A percentile compares a stretch with the other conserved stretches of the same genome.
Conservation (phyloP, 2,888 invertebrate genomes). For the Caradrina clavipalpis region DNA sequence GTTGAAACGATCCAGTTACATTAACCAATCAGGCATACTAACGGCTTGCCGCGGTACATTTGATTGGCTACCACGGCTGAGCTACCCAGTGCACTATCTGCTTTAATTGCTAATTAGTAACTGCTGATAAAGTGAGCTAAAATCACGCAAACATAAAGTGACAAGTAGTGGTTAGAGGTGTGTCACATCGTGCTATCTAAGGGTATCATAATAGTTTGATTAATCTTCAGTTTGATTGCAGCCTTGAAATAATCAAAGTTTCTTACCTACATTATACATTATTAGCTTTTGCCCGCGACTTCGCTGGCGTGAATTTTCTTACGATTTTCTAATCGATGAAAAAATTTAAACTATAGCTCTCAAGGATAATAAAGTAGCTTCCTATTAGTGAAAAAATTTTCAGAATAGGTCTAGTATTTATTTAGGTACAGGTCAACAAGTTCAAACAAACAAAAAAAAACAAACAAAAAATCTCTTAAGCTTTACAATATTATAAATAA, state of each 20-base stretch:
- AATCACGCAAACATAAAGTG: conserved; percentile 67
- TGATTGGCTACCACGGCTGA: conserved; percentile 28
- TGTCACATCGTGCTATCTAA: conserved; percentile 56
- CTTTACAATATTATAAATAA: no score
- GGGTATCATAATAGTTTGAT: conserved; percentile 19
- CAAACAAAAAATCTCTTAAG: no score
- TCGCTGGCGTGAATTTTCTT: no score
- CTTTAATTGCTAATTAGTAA: conserved; percentile 53
- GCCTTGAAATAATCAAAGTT: conserved; percentile 35
- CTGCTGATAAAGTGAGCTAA: conserved; percentile 54
- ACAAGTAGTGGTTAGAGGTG: conserved; percentile 65
- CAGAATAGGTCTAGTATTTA: no score
- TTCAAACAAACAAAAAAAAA: no score
- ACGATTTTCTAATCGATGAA: no score
- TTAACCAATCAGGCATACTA: conserved; percentile 32
- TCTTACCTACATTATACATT: conserved; percentile 1
- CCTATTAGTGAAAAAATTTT: no score
- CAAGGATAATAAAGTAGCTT: background rate
- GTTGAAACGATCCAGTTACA: background rate
- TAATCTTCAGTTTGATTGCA: conserved; percentile 35
- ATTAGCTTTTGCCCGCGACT: no score
- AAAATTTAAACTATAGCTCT: no score
- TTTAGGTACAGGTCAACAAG: no score
- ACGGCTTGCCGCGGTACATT: conserved; percentile 6
- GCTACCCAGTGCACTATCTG: conserved; percentile 27